Evolutionary conservation across 2,113 vertebrate genomes (phyloP).

Genomic region (Benthochromis sp.): DNA sequence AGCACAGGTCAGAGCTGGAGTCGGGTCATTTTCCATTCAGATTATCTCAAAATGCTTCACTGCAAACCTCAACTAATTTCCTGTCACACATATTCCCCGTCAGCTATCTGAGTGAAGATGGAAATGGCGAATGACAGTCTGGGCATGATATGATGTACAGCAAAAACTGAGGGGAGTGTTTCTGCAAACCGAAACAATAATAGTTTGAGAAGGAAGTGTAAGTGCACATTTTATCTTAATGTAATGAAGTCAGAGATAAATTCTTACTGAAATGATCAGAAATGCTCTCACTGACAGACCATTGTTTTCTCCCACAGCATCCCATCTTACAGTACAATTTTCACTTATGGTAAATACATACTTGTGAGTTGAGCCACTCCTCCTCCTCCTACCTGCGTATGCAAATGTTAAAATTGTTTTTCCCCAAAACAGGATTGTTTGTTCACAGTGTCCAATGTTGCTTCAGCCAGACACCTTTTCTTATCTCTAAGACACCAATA

Average conservation of each 20-base stretch:
- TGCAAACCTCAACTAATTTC: conserved; percentile 6
- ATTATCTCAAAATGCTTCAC: conserved; percentile 1
- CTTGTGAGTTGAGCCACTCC: neutral
- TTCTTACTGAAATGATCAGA: neutral
- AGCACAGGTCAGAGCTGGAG: neutral
- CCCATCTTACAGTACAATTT: neutral
- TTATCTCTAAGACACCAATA: neutral
- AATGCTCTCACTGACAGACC: neutral
- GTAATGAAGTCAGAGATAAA: neutral
- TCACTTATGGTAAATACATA: neutral
- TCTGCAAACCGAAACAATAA: neutral
- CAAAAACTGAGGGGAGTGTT: neutral
- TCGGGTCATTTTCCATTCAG: neutral
- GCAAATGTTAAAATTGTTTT: neutral
- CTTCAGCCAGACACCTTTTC: neutral
- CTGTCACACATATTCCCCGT: neutral
- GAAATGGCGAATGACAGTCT: conserved; percentile 3
- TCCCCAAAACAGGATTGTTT: neutral
- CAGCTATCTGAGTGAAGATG: neutral
- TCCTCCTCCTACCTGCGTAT: neutral
- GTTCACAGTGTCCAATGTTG: neutral
- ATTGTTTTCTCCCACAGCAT: neutral
- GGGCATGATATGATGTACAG: conserved; percentile 1
- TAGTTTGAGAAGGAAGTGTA: neutral
- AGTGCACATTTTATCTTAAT: neutral